A percentile compares a stretch with the other conserved stretches of the same genome.
phyloP scores from a whole-genome alignment of 2,797 vertebrate genomes.

The Phataginus tricuspis region DNA sequence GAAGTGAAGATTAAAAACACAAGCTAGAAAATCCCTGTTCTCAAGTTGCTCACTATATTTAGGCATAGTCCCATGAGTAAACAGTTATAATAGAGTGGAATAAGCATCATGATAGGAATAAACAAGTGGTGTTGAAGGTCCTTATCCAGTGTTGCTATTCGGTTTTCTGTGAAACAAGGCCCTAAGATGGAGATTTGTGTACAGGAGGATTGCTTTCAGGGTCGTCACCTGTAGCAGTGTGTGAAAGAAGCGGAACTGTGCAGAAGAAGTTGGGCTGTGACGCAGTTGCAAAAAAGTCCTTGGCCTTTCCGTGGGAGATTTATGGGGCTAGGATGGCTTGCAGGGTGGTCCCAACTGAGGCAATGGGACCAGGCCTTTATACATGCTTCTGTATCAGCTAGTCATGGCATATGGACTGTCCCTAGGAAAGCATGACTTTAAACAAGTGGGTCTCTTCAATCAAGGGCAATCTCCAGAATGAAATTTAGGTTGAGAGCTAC shows the following conservation, averaged over 20 bases:
- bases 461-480: not conserved
- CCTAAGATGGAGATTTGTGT: conserved; percentile 14
- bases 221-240: not conserved
- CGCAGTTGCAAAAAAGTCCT: not conserved
- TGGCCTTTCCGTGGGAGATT: not conserved
- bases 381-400: not conserved
- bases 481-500: not conserved
- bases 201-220: not conserved
- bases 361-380: not conserved
- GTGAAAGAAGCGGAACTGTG: not conserved
- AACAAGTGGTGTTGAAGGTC: not conserved
- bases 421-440: not conserved
- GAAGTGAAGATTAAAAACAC: conserved; percentile 33
- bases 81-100: not conserved
- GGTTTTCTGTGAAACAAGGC: conserved; percentile 29
- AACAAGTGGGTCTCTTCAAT: not conserved
- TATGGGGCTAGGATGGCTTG: not conserved
- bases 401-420: not conserved
- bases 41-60: conserved; percentile 45
- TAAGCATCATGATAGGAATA: conserved; percentile 7
- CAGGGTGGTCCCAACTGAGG: not conserved
- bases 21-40: conserved; percentile 48
- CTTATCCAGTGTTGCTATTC: not conserved
- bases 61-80: conserved; percentile 36
- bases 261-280: not conserved